Conservation (phyloP, 1,140 invertebrate species). For the Neoseiulus cucumeris region DNA sequence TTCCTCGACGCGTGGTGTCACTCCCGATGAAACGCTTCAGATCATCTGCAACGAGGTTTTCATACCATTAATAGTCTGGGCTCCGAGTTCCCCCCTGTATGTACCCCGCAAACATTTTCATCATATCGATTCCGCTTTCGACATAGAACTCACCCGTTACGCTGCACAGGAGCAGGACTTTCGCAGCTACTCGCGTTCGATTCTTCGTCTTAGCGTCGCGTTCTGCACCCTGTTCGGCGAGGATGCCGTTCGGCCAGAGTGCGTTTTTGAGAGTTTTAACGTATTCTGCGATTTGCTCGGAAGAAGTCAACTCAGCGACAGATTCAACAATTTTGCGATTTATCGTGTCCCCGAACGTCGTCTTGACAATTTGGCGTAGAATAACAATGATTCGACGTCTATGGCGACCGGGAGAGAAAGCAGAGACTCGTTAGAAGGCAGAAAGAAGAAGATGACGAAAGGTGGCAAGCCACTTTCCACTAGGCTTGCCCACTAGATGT, state of each 20-base stretch:
- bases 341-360: constrained; percentile 36
- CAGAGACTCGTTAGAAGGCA: too few species aligned
- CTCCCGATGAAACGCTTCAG: constrained; percentile 73
- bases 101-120: constrained; percentile 3
- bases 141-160: constrained; percentile 40
- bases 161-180: constrained; percentile 55
- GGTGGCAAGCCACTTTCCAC: too few species aligned
- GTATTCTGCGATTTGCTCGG: constrained; percentile 70
- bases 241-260: constrained; percentile 52
- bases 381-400: constrained; percentile 55
- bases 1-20: constrained; percentile 63
- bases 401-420: neutral
- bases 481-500: too few species aligned
- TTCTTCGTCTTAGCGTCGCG: constrained; percentile 50
- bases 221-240: constrained; percentile 37
- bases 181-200: constrained; percentile 60
- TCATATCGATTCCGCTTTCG: neutral
- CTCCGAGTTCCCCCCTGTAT: too few species aligned
- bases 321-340: constrained; percentile 64
- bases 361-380: constrained; percentile 49
- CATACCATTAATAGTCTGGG: constrained; percentile 14
- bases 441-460: too few species aligned
- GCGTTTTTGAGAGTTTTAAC: constrained; percentile 62
- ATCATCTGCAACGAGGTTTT: constrained; percentile 44
- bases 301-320: constrained; percentile 67